Evolutionary conservation across 2,113 vertebrate genomes (phyloP).

Genomic region (Hymenochirus boettgeri): DNA sequence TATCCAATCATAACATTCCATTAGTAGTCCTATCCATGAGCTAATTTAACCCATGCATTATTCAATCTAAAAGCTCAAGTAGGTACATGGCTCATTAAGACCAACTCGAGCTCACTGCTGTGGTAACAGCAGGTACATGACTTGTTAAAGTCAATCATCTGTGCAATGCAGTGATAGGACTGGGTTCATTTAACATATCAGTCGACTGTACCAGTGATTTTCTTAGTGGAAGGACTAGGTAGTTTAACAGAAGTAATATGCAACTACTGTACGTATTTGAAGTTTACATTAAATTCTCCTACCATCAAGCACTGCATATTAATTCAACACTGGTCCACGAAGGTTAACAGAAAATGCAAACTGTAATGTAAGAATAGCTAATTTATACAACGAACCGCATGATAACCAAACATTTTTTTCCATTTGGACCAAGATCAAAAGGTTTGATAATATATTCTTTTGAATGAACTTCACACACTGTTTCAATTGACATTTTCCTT

Average conservation of each 20-base stretch:
- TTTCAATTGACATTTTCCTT: slow-evolving; percentile 33
- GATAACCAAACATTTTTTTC: background rate
- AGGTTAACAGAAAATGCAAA: background rate
- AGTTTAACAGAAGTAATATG: background rate
- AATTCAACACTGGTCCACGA: background rate
- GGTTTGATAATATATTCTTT: slow-evolving; percentile 21
- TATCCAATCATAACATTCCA: too few species aligned
- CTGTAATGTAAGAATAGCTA: background rate
- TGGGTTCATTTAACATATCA: too few species aligned
- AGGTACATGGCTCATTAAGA: too few species aligned
- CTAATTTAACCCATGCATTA: too few species aligned
- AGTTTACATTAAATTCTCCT: background rate
- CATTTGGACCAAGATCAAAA: slow-evolving; percentile 5
- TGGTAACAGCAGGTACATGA: too few species aligned
- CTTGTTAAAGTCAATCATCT: too few species aligned
- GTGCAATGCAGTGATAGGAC: too few species aligned
- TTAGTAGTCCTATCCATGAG: too few species aligned
- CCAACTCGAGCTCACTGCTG: too few species aligned
- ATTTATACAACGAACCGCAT: background rate
- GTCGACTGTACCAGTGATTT: too few species aligned
- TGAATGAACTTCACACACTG: slow-evolving; percentile 7
- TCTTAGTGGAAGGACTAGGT: too few species aligned
- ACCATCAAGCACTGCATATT: background rate
- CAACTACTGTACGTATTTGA: background rate
- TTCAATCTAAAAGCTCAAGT: too few species aligned